Conservation (phyloP, 30 jellyfish, hydroid and myxozoan genomes). For the Rhopilema esculentum region DNA sequence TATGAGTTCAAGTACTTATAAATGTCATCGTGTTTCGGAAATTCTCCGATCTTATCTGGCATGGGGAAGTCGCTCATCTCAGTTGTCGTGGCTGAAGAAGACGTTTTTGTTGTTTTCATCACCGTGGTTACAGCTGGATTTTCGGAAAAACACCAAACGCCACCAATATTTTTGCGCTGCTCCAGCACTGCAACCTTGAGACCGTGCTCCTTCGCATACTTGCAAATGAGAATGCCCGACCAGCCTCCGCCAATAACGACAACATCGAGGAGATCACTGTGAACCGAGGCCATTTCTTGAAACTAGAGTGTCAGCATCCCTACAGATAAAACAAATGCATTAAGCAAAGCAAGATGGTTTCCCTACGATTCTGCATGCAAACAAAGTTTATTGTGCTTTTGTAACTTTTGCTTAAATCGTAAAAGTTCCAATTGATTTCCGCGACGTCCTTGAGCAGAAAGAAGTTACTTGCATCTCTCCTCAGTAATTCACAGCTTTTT, state of each 20-base stretch:
- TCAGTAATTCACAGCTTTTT: too few species aligned
- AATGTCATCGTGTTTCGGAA: slow-evolving; percentile 84
- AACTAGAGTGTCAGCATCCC: background rate
- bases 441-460: too few species aligned
- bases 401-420: too few species aligned
- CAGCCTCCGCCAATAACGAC: slow-evolving; percentile 91
- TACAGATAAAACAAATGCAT: background rate
- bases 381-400: too few species aligned
- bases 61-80: slow-evolving; percentile 96
- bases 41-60: slow-evolving; percentile 89
- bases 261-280: slow-evolving; percentile 68
- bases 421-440: too few species aligned
- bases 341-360: too few species aligned
- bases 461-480: too few species aligned
- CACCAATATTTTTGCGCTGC: slow-evolving; percentile 81
- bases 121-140: slow-evolving; percentile 78
- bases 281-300: slow-evolving; percentile 69
- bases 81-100: slow-evolving; percentile 88
- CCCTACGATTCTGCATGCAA: too few species aligned
- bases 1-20: slow-evolving; percentile 59
- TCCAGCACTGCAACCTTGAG: slow-evolving; percentile 76
- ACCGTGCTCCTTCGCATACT: slow-evolving; percentile 77
- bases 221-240: slow-evolving; percentile 92
- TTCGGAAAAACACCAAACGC: slow-evolving; percentile 87
- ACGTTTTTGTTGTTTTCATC: slow-evolving; percentile 78